phyloP scores from a whole-genome alignment of 1,140 invertebrate genomes.

The Drosophila tropicalis region DNA sequence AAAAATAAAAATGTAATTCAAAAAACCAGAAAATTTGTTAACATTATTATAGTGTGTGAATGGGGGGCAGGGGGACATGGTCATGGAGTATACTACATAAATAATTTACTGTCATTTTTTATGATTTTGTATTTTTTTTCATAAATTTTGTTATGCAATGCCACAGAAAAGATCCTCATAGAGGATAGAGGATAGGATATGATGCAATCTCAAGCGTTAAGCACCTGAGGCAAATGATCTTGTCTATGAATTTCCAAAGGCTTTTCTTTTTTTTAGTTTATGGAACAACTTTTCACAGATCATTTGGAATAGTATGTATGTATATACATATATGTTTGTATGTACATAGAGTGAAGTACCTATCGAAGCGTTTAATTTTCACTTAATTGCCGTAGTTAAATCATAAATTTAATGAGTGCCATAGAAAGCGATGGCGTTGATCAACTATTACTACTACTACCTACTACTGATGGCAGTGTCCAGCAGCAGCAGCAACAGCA shows the following conservation, averaged over 20 bases:
- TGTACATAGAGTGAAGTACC: slow-evolving; percentile 1
- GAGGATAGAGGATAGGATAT: slow-evolving; percentile 26
- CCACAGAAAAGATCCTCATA: background rate
- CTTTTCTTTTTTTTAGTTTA: background rate
- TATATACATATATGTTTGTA: background rate
- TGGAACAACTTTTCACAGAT: slow-evolving; percentile 11
- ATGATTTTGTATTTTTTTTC: slow-evolving; percentile 8
- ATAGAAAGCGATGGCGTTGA: slow-evolving; percentile 47
- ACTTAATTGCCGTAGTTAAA: slow-evolving; percentile 61
- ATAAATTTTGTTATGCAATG: background rate
- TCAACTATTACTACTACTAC: slow-evolving; percentile 4
- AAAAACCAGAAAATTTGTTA: slow-evolving; percentile 30
- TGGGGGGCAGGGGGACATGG: background rate
- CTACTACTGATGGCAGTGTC: slow-evolving; percentile 13
- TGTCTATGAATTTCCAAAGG: background rate
- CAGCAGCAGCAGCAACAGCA: slow-evolving; percentile 32
- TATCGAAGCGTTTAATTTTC: slow-evolving; percentile 58
- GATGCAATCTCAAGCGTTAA: slow-evolving; percentile 15
- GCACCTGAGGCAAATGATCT: slow-evolving; percentile 10
- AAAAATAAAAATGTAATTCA: slow-evolving; percentile 3
- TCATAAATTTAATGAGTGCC: slow-evolving; percentile 55
- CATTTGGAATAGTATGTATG: background rate
- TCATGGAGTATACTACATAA: background rate
- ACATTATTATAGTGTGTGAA: background rate
- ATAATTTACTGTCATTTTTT: slow-evolving; percentile 29